Evolutionary conservation across 2,113 vertebrate species (phyloP).

Genomic region (Gymnogyps californianus): DNA sequence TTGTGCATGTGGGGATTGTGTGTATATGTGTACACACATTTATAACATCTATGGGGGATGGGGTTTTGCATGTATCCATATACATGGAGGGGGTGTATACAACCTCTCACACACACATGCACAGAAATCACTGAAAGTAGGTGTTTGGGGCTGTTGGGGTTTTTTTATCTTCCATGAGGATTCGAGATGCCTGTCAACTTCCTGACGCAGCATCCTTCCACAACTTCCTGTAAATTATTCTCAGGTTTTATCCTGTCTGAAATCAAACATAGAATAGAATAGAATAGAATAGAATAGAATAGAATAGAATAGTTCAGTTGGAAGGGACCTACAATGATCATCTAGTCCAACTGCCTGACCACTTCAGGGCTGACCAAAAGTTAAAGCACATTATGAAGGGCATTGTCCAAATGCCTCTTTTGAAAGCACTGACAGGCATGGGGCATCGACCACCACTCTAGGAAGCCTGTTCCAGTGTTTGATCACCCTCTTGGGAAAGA

Average conservation of each 20-base stretch:
- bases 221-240: neutral
- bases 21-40: neutral
- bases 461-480: neutral
- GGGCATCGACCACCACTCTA: no score
- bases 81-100: accelerated
- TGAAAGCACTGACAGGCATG: neutral
- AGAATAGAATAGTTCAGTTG: neutral
- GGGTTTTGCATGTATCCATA: accelerated
- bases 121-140: neutral
- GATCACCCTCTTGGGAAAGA: neutral
- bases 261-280: neutral
- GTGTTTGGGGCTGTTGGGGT: neutral
- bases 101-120: neutral
- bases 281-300: neutral
- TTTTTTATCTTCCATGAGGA: neutral
- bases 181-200: neutral
- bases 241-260: neutral
- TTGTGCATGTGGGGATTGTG: neutral
- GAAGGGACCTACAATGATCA: neutral
- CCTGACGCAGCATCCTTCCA: neutral
- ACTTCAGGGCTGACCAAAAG: no score
- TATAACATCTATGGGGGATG: no score
- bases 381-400: neutral
- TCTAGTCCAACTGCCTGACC: neutral
- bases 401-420: neutral